Evolutionary conservation across 2,113 vertebrate genomes (phyloP).

Genomic region (Psammodynastes pulverulentus): DNA sequence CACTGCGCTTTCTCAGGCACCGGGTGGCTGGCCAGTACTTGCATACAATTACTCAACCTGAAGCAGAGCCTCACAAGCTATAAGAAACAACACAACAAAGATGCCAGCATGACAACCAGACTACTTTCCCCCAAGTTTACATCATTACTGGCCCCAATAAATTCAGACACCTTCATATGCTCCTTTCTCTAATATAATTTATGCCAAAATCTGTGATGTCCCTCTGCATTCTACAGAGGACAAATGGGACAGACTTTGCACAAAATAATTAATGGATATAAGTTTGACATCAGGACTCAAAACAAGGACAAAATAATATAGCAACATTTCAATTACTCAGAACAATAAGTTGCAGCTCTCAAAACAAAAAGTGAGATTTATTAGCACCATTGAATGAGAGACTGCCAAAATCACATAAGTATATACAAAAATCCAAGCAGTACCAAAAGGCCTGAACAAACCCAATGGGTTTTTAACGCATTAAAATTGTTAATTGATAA

Average conservation of each 20-base stretch:
- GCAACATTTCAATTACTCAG: background rate
- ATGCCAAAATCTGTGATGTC: background rate
- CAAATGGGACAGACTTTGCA: background rate
- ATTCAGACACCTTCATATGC: background rate
- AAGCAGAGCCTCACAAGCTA: background rate
- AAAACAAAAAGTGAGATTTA: background rate
- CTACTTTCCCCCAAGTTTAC: background rate
- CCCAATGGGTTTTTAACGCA: background rate
- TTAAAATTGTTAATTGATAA: background rate
- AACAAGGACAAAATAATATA: background rate
- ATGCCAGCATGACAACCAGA: background rate
- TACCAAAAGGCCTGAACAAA: background rate
- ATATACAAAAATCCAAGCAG: background rate
- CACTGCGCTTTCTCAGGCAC: background rate
- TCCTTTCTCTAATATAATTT: background rate
- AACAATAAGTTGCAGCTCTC: background rate
- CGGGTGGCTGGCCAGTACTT: background rate
- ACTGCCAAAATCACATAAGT: background rate
- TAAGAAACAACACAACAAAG: background rate
- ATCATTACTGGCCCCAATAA: background rate
- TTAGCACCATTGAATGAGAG: background rate
- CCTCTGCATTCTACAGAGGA: background rate
- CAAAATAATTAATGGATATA: background rate
- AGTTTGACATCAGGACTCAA: background rate
- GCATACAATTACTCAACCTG: background rate